Evolutionary conservation across 30 jellyfish, hydroid and myxozoan genomes (phyloP), one percentile per base, ranked within the genome.

Genomic region (Turritopsis dohrnii): DNA sequence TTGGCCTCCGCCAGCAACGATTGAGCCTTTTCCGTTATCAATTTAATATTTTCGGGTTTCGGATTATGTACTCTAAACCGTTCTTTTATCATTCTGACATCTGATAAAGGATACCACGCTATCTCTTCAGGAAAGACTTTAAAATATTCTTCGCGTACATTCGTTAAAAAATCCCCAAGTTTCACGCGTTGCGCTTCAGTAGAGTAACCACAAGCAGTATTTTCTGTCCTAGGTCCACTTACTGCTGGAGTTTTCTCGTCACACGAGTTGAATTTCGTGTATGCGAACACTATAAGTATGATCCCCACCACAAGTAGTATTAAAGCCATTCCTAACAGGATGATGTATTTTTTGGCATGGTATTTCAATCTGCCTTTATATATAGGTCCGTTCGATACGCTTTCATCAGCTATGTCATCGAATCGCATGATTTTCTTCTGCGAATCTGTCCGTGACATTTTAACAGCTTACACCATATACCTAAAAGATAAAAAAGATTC

Each of bases 81-180:
- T 30, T 89, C 65, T 52, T 88, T 75, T 21, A 91, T 71, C 29
- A 77, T 65, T 21, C 65, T 84, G 21, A 72, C 89, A 0, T 80
- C 52, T 22, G 92, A 82, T 17, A 66, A 82, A 9, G 98, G 98
- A 71, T 87, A 89, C 96, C 96, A 92, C 22, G 95, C 98, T 4
- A 85, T 88, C 52, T 92, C 93, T 66, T 92, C 95, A 0, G 96
- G 98, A 54, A 82, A 91, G 22, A 72, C 82, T 65, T 65, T 77
- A 65, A 84, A 87, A 71, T 79, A 92, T 22, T 54, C 77, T 16
- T 81, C 86, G 30, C 75, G 88, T 26, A 92, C 92, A 84, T 87
- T 88, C 76, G 71, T 76, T 86, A 92, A 65, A 79, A 92, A 92
- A 28, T 65, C 90, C 0, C 86, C 95, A 23, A 92, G 84, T 20